A percentile compares a stretch with the other conserved stretches of the same genome.
phyloP scores from a whole-genome alignment of 2,888 invertebrate species.

The Callosobruchus maculatus region DNA sequence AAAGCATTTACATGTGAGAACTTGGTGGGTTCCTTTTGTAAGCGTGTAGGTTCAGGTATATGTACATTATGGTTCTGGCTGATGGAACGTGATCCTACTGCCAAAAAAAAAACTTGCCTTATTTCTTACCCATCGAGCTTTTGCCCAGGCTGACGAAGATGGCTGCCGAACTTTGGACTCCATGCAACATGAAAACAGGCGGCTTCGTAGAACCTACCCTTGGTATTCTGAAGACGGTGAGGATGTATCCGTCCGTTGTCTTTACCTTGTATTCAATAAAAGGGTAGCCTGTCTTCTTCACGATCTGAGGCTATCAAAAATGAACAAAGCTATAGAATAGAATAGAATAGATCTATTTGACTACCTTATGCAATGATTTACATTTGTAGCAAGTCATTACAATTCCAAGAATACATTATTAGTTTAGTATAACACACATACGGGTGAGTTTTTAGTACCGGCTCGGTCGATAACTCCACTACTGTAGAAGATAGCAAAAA shows the following conservation, averaged over 20 bases:
- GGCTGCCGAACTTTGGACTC: constrained; percentile 37
- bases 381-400: too few relatives aligned
- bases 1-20: too few relatives aligned
- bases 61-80: too few relatives aligned
- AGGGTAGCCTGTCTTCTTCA: constrained; percentile 34
- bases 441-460: too few relatives aligned
- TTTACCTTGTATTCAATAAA: constrained; percentile 38
- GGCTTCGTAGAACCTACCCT: constrained; percentile 29
- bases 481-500: too few relatives aligned
- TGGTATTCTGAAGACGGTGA: constrained; percentile 38
- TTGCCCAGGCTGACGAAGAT: constrained; percentile 40
- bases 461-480: too few relatives aligned
- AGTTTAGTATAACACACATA: too few relatives aligned
- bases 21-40: too few relatives aligned
- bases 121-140: constrained; percentile 38
- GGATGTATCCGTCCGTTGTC: constrained; percentile 37
- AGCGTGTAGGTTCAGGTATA: too few relatives aligned
- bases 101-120: neutral
- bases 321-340: neutral
- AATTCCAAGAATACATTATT: too few relatives aligned
- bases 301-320: constrained; percentile 43
- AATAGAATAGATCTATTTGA: neutral
- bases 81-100: too few relatives aligned
- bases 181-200: constrained; percentile 42
- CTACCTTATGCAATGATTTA: too few relatives aligned